Evolutionary conservation across 2,113 vertebrate genomes (phyloP).

Genomic region (Pluvianellus socialis): DNA sequence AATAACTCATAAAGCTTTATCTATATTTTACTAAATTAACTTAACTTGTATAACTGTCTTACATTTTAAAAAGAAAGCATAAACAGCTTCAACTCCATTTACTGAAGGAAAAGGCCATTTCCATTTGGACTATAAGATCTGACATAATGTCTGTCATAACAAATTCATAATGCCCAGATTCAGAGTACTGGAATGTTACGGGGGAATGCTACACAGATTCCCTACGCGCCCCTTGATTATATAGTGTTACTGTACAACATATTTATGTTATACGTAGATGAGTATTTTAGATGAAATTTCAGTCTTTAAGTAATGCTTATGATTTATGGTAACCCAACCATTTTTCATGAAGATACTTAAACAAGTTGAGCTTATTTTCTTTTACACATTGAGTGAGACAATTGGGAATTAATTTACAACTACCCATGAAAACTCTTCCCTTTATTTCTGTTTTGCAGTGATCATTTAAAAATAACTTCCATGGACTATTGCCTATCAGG

Average conservation of each 20-base stretch:
- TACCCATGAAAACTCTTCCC: not conserved
- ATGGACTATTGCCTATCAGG: too few species aligned
- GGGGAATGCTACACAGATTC: not conserved
- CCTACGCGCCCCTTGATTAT: not conserved
- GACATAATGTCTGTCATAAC: not conserved
- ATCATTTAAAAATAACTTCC: not conserved
- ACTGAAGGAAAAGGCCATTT: not conserved
- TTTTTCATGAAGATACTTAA: not conserved
- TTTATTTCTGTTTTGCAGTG: not conserved
- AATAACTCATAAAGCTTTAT: not conserved
- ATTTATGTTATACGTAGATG: too few species aligned
- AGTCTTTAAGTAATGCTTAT: not conserved
- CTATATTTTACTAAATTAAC: not conserved
- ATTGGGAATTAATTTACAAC: not conserved
- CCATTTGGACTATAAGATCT: not conserved
- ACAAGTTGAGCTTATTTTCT: not conserved
- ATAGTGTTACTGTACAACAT: not conserved
- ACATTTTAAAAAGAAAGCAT: not conserved
- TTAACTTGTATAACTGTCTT: not conserved
- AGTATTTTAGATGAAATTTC: not conserved
- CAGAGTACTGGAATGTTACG: not conserved
- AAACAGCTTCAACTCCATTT: not conserved
- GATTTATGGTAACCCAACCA: not conserved
- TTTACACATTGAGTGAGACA: rapidly evolving
- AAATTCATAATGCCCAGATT: not conserved